A percentile compares a stretch with the other conserved stretches of the same genome.
Evolutionary conservation across 2,113 vertebrate genomes (phyloP).

Genomic region (Gopherus evgoodei): DNA sequence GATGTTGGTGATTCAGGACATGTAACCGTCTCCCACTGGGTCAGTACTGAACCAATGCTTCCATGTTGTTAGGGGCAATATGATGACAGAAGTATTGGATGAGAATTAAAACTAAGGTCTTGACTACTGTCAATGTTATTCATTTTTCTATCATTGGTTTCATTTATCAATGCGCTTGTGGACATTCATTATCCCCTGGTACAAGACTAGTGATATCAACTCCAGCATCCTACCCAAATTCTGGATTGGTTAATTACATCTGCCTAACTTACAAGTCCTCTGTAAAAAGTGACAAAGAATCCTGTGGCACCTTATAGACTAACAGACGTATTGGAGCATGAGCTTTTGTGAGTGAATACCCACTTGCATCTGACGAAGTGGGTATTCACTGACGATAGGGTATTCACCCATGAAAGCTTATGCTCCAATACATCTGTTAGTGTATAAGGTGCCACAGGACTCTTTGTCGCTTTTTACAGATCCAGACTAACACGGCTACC

Average conservation of each 20-base stretch:
- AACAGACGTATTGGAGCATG: too few relatives aligned
- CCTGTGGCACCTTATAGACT: too few relatives aligned
- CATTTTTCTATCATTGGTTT: neutral
- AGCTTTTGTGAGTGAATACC: too few relatives aligned
- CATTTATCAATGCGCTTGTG: neutral
- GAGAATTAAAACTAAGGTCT: neutral
- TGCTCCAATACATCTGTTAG: too few relatives aligned
- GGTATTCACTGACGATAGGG: too few relatives aligned
- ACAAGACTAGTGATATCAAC: neutral
- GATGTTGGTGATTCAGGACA: neutral
- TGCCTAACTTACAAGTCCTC: neutral
- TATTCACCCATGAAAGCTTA: too few relatives aligned
- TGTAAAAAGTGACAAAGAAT: neutral
- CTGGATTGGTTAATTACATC: neutral
- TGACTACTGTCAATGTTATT: neutral
- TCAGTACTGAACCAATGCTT: rapidly evolving
- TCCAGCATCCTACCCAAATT: neutral
- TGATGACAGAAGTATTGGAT: neutral
- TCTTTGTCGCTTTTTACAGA: too few relatives aligned
- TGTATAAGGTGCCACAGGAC: too few relatives aligned
- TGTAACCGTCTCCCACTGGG: rapidly evolving
- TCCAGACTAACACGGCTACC: too few relatives aligned
- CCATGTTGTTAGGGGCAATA: neutral
- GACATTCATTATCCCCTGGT: neutral
- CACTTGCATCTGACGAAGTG: too few relatives aligned